phyloP scores from a whole-genome alignment of 2,888 invertebrate species.

The Ryuthela nishihirai region DNA sequence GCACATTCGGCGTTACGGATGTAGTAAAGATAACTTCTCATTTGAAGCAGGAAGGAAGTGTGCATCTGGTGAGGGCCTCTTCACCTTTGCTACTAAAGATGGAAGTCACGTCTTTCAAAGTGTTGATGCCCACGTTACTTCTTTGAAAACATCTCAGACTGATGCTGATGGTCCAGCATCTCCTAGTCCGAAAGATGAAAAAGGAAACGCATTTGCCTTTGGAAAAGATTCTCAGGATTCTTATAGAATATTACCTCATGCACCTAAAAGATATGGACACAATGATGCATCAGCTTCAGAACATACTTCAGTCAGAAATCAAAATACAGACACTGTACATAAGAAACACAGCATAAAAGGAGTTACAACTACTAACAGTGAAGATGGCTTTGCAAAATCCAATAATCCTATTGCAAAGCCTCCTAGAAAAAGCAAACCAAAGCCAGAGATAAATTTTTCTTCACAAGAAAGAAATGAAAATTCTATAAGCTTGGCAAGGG shows the following conservation, averaged over 20 bases:
- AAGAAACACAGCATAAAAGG: too few relatives aligned
- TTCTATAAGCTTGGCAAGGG: neutral
- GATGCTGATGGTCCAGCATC: conserved; percentile 13
- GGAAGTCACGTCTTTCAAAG: conserved; percentile 33
- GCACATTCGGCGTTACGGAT: conserved; percentile 46
- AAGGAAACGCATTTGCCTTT: conserved; percentile 7
- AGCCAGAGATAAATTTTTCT: neutral
- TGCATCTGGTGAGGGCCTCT: conserved; percentile 46
- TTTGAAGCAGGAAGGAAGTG: conserved; percentile 49
- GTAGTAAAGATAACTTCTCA: conserved; percentile 43
- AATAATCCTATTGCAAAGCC: conserved; percentile 31
- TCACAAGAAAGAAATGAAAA: neutral
- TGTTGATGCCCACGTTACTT: conserved; percentile 31
- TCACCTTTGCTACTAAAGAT: conserved; percentile 39
- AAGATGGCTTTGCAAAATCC: too few relatives aligned
- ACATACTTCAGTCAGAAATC: too few relatives aligned
- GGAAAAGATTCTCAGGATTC: conserved; percentile 12
- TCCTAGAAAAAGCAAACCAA: conserved; percentile 26
- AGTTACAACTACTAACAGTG: neutral
- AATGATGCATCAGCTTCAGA: too few relatives aligned
- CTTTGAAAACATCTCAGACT: conserved; percentile 22
- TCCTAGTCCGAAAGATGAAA: conserved; percentile 13
- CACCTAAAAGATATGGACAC: too few relatives aligned
- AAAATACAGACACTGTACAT: too few relatives aligned
- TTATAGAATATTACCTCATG: neutral